Base-by-base conservation (phyloP, 1,140 invertebrate species). In the Dreissena polymorpha region DNA sequence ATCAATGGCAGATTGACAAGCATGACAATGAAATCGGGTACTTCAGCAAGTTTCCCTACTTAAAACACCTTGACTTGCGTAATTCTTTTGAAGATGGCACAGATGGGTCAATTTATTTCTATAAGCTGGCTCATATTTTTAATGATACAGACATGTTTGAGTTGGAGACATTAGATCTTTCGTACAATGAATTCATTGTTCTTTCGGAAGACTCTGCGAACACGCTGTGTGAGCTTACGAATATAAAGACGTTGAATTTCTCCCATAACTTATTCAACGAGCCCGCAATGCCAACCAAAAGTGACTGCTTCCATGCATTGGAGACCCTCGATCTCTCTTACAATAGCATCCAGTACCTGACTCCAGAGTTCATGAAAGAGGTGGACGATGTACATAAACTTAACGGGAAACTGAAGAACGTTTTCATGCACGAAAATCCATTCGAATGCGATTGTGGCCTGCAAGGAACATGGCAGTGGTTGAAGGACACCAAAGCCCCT, bases 381-480 rank as follows among this genome's bases (percentile, higher is more conserved):
- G 49, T 74, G 12, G 69, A 71, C 14, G 21, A 2, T 12, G 16
- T 60, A 18, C 23, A 79, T 16, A 29, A 73, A 64, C 16, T n/a
- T 2, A 53, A 75, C 18, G 57, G 21, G 16, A 60, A 60, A 60
- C 16, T 85, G 8, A 64, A 60, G 25, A 21, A 63, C 3, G 67
- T 85, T 10, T 27, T 55, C 10, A 25, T 85, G 27, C 76, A 79
- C 51, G 53, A 81, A 21, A 85, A 85, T 55, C 77, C 51, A 25
- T 85, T 49, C 64, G n/a, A 10, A 0, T 85, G 83, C 70, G 76
- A 80, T 67, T 85, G 83, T 63, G 60, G 63, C 49, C 55, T 85
- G 10, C 18, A 51, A 50, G 72, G 74, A 16, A 73, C 77, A n/a
- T 85, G 77, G 65, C 27, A 74, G 23, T 85, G 83, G 83, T 39